Conservation (phyloP, 2,113 vertebrate species). For the Pogonocichla stellata region DNA sequence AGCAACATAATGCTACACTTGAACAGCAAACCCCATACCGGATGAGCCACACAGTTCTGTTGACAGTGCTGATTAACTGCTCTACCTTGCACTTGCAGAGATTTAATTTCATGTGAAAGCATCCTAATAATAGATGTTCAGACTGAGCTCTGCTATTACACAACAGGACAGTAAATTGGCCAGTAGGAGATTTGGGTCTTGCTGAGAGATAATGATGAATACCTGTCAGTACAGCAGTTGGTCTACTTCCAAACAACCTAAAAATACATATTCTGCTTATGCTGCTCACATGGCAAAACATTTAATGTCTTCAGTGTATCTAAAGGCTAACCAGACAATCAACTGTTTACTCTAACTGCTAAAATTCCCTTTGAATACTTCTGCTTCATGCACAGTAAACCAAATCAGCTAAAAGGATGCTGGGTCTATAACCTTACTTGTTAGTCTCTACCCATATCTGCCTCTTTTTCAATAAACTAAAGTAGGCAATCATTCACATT, state of each 20-base stretch:
- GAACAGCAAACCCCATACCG: not conserved
- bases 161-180: conserved; percentile 26
- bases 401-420: not conserved
- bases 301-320: accelerated
- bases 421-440: not conserved
- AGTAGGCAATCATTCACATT: not conserved
- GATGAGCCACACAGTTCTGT: not conserved
- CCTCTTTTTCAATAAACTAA: not conserved
- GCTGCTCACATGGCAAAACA: not conserved
- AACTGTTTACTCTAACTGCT: not conserved
- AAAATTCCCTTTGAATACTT: not conserved
- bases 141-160: not conserved
- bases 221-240: not conserved
- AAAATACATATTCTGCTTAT: not conserved
- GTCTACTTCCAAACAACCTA: not conserved
- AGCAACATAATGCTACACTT: not conserved
- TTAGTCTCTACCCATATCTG: not conserved
- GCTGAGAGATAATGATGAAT: conserved; percentile 12
- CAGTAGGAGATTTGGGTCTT: not conserved
- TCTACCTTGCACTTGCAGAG: not conserved
- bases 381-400: not conserved
- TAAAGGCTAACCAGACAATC: not conserved
- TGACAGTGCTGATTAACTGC: conserved; percentile 4
- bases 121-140: conserved; percentile 27
- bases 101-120: conserved; percentile 32